These are phyloP conservation scores for Acanthurus lineatus DNA, from an alignment of 2,797 vertebrate genomes.

Conservation along the genomic window DNA sequence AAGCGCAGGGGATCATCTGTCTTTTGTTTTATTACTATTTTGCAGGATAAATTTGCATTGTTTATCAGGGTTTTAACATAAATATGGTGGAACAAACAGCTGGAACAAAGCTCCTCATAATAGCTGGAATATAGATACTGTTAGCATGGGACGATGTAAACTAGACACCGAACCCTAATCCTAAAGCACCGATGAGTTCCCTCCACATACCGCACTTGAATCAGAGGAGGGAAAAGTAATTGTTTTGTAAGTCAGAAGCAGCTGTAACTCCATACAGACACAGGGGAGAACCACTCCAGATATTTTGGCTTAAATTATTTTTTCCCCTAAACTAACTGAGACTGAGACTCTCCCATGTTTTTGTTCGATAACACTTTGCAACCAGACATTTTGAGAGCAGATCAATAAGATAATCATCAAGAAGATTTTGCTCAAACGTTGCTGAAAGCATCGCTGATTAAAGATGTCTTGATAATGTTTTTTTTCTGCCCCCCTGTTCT, in stretches of 20 bases:
- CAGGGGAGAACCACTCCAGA: background rate
- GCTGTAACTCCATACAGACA: background rate
- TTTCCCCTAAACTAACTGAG: background rate
- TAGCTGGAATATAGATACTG: conserved; percentile 16
- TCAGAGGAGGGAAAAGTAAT: background rate
- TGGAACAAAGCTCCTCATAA: conserved; percentile 14
- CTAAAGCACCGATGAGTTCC: background rate
- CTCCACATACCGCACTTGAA: background rate
- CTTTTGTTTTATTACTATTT: conserved; percentile 61
- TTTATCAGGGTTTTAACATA: conserved; percentile 45
- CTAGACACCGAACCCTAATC: conserved; percentile 3
- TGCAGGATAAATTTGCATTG: conserved; percentile 51
- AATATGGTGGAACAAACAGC: background rate
- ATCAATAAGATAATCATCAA: too few species aligned
- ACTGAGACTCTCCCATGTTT: too few species aligned
- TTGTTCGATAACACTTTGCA: too few species aligned
- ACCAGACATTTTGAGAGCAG: too few species aligned
- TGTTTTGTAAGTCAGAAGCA: background rate
- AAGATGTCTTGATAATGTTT: background rate
- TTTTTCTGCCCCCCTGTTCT: background rate
- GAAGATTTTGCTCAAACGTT: background rate
- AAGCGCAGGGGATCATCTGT: conserved; percentile 43
- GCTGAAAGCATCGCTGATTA: background rate
- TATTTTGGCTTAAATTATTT: background rate
- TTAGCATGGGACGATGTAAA: background rate